Percentiles rank a stretch among this genome's conserved stretches.
Conservation (phyloP, 2,797 vertebrate species). For the Characodon lateralis region DNA sequence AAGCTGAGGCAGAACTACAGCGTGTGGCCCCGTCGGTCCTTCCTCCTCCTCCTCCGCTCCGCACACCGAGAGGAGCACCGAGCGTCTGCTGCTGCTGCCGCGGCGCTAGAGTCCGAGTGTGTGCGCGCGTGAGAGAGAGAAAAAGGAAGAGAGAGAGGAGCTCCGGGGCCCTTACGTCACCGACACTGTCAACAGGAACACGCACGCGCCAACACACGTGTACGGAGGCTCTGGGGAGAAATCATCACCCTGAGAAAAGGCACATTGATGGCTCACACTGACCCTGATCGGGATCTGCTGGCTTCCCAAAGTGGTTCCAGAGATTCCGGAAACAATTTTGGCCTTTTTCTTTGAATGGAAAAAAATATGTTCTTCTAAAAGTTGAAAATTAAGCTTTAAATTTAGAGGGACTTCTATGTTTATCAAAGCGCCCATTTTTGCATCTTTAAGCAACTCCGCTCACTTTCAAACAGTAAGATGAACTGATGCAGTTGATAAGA, state of each 20-base stretch:
- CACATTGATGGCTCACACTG: background rate
- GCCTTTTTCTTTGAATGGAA: no score
- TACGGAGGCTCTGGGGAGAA: no score
- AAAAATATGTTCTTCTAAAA: no score
- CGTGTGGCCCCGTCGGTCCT: slow-evolving; percentile 39
- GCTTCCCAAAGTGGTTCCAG: background rate
- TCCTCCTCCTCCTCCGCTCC: slow-evolving; percentile 49
- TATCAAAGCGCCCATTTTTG: no score
- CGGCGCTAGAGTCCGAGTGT: slow-evolving; percentile 29
- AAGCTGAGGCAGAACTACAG: slow-evolving; percentile 9
- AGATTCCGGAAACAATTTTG: background rate
- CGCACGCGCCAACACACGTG: slow-evolving; percentile 10
- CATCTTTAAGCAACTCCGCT: background rate
- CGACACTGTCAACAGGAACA: slow-evolving; percentile 47
- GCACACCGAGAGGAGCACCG: slow-evolving; percentile 60
- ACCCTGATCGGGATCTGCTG: background rate
- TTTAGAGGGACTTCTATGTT: no score
- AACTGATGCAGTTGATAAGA: background rate
- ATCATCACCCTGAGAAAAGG: background rate
- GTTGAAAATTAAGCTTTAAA: no score
- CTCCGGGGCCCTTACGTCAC: slow-evolving; percentile 67
- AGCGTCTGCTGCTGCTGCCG: slow-evolving; percentile 62
- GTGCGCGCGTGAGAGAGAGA: slow-evolving; percentile 30
- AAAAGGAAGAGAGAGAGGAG: slow-evolving; percentile 10
- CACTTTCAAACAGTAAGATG: background rate